Percentiles rank a stretch among this genome's conserved stretches.
Evolutionary conservation across 2,888 invertebrate genomes (phyloP).

Genomic region (Eulithis prunata): DNA sequence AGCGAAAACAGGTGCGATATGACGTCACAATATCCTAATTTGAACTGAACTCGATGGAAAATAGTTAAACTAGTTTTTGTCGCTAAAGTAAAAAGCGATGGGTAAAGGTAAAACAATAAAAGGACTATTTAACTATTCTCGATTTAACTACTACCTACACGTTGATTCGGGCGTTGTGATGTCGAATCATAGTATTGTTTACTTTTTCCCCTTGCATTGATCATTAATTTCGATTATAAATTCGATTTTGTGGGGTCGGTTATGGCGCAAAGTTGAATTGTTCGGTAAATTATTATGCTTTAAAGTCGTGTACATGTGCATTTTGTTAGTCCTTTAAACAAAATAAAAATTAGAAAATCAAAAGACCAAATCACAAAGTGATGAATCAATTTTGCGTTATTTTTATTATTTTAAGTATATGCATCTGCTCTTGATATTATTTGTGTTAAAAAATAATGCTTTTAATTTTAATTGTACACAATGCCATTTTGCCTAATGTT

Average conservation of each 20-base stretch:
- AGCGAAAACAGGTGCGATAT: conserved; percentile 27
- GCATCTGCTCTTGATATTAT: conserved; percentile 82
- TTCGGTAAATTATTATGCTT: conserved; percentile 57
- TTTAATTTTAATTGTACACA: conserved; percentile 83
- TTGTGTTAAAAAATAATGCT: conserved; percentile 79
- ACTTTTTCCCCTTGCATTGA: conserved; percentile 21
- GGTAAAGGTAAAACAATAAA: neutral
- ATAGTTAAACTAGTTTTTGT: conserved; percentile 11
- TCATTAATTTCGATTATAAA: conserved; percentile 42
- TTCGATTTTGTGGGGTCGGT: conserved; percentile 48
- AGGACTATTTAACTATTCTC: neutral
- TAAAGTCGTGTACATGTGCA: conserved; percentile 68
- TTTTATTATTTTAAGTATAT: conserved; percentile 69
- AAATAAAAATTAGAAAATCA: conserved; percentile 52
- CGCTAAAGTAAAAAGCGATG: conserved; percentile 3
- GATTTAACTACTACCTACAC: conserved; percentile 1
- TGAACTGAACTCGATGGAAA: conserved; percentile 10
- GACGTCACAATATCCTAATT: conserved; percentile 14
- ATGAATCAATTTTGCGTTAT: conserved; percentile 69
- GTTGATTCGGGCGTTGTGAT: conserved; percentile 12
- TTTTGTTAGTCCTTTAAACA: conserved; percentile 68
- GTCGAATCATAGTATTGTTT: conserved; percentile 21
- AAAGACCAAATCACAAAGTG: conserved; percentile 83
- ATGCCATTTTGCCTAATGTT: conserved; percentile 85
- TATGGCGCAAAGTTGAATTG: conserved; percentile 49